Conservation (phyloP, 2,888 invertebrate genomes). For the Amblyjoppa proteus region DNA sequence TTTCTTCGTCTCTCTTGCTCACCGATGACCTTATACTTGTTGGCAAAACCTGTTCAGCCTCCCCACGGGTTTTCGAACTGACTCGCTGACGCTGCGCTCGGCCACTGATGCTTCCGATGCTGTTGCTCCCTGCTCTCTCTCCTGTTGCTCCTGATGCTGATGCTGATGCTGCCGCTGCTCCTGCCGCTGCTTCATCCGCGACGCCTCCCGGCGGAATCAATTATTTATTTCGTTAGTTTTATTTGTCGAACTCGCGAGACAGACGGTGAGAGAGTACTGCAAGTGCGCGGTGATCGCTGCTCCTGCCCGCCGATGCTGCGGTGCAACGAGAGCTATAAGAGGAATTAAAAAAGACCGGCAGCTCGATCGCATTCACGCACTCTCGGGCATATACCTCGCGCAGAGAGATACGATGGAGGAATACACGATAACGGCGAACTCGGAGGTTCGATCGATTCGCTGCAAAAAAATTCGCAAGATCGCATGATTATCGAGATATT, state of each 20-base stretch:
- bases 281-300: constrained; percentile 38
- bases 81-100: constrained; percentile 59
- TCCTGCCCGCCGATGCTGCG: constrained; percentile 48
- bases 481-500: constrained; percentile 31
- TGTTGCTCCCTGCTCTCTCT: constrained; percentile 46
- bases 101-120: constrained; percentile 63
- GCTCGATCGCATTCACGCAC: constrained; percentile 47
- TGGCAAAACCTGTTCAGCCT: constrained; percentile 82
- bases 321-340: constrained; percentile 50
- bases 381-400: constrained; percentile 17
- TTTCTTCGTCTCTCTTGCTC: constrained; percentile 73
- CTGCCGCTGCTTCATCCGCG: constrained; percentile 74
- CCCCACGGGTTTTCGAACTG: constrained; percentile 73
- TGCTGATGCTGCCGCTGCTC: constrained; percentile 64
- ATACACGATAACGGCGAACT: constrained; percentile 5
- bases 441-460: constrained; percentile 5
- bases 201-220: constrained; percentile 83
- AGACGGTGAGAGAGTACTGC: neutral
- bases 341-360: constrained; percentile 52
- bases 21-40: constrained; percentile 81
- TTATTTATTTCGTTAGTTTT: constrained; percentile 84
- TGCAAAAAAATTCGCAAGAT: neutral
- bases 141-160: constrained; percentile 27
- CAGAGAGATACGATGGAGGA: constrained; percentile 20
- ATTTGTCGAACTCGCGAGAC: constrained; percentile 74